Evolutionary conservation across 1,140 invertebrate species (phyloP).

Genomic region (Trichomalopsis sarcophagae): DNA sequence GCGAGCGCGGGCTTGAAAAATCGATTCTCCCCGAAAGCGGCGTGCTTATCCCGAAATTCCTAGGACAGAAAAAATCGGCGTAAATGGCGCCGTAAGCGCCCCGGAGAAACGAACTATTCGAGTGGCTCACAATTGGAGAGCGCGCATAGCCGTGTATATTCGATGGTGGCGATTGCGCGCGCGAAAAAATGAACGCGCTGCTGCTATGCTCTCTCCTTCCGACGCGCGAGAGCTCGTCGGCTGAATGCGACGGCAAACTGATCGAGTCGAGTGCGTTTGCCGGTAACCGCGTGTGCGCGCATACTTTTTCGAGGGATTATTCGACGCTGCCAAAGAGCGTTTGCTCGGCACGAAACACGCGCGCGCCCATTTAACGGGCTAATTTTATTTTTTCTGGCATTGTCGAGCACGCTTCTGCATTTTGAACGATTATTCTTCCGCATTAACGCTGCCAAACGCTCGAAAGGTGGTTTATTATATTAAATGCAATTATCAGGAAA

Average conservation of each 20-base stretch:
- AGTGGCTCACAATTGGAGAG: slow-evolving; percentile 2
- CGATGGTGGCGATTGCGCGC: background rate
- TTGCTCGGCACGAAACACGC: background rate
- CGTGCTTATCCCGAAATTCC: slow-evolving; percentile 2
- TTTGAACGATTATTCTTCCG: too few species aligned
- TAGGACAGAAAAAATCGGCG: background rate
- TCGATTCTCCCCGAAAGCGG: background rate
- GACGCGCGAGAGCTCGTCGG: background rate
- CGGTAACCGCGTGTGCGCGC: background rate
- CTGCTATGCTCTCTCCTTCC: background rate
- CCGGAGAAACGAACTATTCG: slow-evolving; percentile 2
- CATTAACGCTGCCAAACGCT: too few species aligned
- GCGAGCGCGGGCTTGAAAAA: background rate
- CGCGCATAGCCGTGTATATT: background rate
- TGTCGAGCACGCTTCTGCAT: too few species aligned
- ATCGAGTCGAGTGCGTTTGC: slow-evolving; percentile 3
- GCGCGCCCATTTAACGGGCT: background rate
- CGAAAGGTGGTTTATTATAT: too few species aligned
- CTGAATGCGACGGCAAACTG: slow-evolving; percentile 13
- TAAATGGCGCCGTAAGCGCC: background rate
- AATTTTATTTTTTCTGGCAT: too few species aligned
- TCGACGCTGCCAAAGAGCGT: background rate
- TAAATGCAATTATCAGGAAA: too few species aligned
- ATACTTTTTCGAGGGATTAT: background rate
- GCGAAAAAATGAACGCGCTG: background rate